phyloP scores from a whole-genome alignment of 2,797 vertebrate genomes.

The Hypotaenidia philippensis region DNA sequence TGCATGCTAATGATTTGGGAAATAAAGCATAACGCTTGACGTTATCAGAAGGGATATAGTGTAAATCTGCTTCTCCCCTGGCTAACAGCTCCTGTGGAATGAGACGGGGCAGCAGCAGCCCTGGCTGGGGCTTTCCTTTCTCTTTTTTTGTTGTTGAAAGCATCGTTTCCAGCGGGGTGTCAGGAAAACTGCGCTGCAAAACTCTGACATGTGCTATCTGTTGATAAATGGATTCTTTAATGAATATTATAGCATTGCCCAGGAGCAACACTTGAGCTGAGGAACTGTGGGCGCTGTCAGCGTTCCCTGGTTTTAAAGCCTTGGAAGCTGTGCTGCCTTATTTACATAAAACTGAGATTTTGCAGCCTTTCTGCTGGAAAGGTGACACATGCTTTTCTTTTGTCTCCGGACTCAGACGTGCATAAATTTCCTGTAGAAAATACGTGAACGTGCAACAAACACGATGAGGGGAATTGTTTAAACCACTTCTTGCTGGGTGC shows the following conservation, averaged over 20 bases:
- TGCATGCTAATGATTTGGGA: slow-evolving; percentile 86
- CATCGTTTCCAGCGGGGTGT: not conserved
- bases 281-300: slow-evolving; percentile 12
- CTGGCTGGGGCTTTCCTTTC: not conserved
- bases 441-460: not conserved
- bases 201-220: slow-evolving; percentile 56
- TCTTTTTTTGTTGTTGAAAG: not conserved
- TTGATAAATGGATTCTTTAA: slow-evolving; percentile 68
- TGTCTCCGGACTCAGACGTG: not conserved
- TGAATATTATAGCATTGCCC: slow-evolving; percentile 52
- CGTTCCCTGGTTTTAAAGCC: slow-evolving; percentile 34
- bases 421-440: not conserved
- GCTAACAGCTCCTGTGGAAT: slow-evolving; percentile 16
- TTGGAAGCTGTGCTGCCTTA: slow-evolving; percentile 4
- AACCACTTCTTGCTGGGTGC: not conserved
- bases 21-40: slow-evolving; percentile 79
- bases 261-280: slow-evolving; percentile 52
- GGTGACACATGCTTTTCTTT: slow-evolving; percentile 53
- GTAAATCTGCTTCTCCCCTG: slow-evolving; percentile 72
- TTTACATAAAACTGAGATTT: slow-evolving; percentile 45
- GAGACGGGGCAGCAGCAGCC: slow-evolving; percentile 6
- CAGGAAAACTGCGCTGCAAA: slow-evolving; percentile 55
- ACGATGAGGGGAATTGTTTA: not conserved
- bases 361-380: slow-evolving; percentile 46
- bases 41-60: slow-evolving; percentile 74